A percentile compares a stretch with the other conserved stretches of the same genome.
These are phyloP conservation scores for Agrilus cyanescens DNA, from an alignment of 2,888 invertebrate species.

Conservation along the genomic window DNA sequence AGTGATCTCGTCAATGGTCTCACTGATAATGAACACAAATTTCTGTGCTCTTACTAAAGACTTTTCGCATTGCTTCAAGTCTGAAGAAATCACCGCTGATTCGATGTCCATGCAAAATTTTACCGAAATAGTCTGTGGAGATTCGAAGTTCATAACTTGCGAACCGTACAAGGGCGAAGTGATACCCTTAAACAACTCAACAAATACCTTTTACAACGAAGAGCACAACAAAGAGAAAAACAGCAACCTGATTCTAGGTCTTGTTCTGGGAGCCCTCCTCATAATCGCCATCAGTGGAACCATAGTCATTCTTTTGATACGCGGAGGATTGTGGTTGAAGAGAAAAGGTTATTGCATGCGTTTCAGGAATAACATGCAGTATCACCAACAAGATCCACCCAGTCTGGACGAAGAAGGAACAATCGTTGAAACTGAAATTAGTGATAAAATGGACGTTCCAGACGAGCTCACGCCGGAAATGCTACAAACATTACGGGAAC, in stretches of 20 bases:
- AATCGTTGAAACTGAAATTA: slow-evolving; percentile 29
- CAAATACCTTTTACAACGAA: slow-evolving; percentile 19
- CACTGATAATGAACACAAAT: slow-evolving; percentile 41
- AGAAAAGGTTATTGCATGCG: slow-evolving; percentile 43
- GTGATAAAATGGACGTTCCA: slow-evolving; percentile 45
- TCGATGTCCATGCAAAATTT: slow-evolving; percentile 52
- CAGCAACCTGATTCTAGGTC: slow-evolving; percentile 26
- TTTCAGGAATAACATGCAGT: slow-evolving; percentile 36
- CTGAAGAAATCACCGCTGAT: slow-evolving; percentile 44
- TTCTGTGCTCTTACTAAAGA: slow-evolving; percentile 48
- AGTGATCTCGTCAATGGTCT: slow-evolving; percentile 34
- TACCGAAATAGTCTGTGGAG: slow-evolving; percentile 47
- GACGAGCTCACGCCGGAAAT: slow-evolving; percentile 65
- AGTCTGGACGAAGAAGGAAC: slow-evolving; percentile 39
- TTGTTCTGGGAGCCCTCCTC: slow-evolving; percentile 39
- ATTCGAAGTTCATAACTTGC: slow-evolving; percentile 42
- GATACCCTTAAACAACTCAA: slow-evolving; percentile 27
- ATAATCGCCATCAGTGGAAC: slow-evolving; percentile 42
- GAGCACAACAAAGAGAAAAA: slow-evolving; percentile 16
- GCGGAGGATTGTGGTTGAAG: slow-evolving; percentile 45
- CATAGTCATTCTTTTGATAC: slow-evolving; percentile 41
- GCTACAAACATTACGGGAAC: slow-evolving; percentile 52
- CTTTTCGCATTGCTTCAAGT: slow-evolving; percentile 47
- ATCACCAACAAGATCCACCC: slow-evolving; percentile 46
- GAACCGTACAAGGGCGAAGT: slow-evolving; percentile 39